Evolutionary conservation across 2,113 vertebrate species (phyloP).

Genomic region (Chloroceryle aenea): DNA sequence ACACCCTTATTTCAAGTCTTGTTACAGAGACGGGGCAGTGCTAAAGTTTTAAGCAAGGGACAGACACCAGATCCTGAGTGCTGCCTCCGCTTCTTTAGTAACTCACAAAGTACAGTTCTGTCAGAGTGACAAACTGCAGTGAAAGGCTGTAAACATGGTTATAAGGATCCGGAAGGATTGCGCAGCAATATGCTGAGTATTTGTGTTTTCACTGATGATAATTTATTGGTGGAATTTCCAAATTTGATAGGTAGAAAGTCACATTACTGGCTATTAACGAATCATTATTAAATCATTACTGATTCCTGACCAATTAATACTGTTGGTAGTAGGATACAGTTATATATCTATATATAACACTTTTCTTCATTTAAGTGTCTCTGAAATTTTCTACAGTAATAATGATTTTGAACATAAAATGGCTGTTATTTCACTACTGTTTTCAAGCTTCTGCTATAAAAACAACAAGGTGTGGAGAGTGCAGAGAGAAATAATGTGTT

Average conservation of each 20-base stretch:
- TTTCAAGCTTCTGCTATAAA: not conserved
- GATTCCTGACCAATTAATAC: not conserved
- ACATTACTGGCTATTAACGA: not conserved
- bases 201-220: not conserved
- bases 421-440: not conserved
- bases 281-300: not conserved
- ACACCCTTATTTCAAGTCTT: not conserved
- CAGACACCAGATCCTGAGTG: too few relatives aligned
- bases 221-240: not conserved
- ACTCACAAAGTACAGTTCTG: rapidly evolving
- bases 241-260: not conserved
- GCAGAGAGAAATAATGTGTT: not conserved
- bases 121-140: not conserved
- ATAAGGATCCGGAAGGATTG: not conserved
- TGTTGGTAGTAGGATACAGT: not conserved
- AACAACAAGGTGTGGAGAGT: not conserved
- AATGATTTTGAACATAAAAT: not conserved
- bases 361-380: not conserved
- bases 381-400: not conserved
- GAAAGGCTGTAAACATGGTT: not conserved
- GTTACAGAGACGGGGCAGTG: not conserved
- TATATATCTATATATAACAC: not conserved
- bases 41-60: not conserved
- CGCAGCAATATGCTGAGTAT: not conserved
- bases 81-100: not conserved